Conservation (phyloP, 2,797 vertebrate species). For the Phalloptychus januarius region DNA sequence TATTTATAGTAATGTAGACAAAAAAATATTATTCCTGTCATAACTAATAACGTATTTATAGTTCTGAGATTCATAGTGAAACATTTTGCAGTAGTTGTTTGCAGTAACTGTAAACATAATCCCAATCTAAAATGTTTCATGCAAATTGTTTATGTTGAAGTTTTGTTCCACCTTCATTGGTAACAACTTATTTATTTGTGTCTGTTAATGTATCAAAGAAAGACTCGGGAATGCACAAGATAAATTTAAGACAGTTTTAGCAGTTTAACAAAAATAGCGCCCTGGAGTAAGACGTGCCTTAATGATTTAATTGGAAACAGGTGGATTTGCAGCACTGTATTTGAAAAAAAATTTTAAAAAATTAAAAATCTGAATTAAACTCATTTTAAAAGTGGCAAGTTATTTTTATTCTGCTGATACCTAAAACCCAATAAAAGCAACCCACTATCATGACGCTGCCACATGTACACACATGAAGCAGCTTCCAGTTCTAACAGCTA, state of each 20-base stretch:
- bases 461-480: background rate
- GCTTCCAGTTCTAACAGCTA: background rate
- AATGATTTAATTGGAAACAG: background rate
- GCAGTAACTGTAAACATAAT: background rate
- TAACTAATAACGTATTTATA: conserved; percentile 10
- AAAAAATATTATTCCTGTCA: conserved; percentile 22
- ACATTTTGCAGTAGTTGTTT: too few relatives aligned
- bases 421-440: background rate
- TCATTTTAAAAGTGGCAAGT: background rate
- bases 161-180: background rate
- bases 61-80: background rate
- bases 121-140: background rate
- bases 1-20: conserved; percentile 44
- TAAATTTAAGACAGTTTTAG: too few relatives aligned
- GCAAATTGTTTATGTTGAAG: background rate
- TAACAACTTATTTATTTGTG: background rate
- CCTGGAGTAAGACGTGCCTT: background rate
- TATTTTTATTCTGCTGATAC: background rate
- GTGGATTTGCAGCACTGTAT: too few relatives aligned
- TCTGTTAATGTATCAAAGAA: background rate
- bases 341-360: background rate
- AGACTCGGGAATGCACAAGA: too few relatives aligned
- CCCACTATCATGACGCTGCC: background rate
- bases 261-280: too few relatives aligned
- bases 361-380: background rate